Conservation (phyloP, 2,797 vertebrate species). For the Rhinichthys osculus region DNA sequence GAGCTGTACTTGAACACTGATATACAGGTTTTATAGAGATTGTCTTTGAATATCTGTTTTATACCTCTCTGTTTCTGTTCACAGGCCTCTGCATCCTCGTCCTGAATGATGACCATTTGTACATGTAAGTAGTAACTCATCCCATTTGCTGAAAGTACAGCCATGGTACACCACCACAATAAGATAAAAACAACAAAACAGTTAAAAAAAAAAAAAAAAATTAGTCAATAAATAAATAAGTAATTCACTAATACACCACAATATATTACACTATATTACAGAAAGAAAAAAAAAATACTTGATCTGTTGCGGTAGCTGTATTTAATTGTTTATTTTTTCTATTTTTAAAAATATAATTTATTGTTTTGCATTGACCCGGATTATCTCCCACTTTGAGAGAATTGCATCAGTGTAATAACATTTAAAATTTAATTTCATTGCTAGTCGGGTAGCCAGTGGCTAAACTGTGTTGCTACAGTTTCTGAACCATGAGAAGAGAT, state of each 20-base stretch:
- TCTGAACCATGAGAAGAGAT: slow-evolving; percentile 25
- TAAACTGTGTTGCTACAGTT: slow-evolving; percentile 18
- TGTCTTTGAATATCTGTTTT: slow-evolving; percentile 38
- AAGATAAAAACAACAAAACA: not conserved
- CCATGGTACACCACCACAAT: not conserved
- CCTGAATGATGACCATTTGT: slow-evolving; percentile 23
- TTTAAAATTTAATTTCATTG: not conserved
- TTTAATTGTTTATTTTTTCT: not conserved
- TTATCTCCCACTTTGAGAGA: slow-evolving; percentile 20
- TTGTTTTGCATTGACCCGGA: slow-evolving; percentile 9
- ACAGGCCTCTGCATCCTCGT: slow-evolving; percentile 31
- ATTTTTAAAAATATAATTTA: not conserved
- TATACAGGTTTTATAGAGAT: slow-evolving; percentile 18
- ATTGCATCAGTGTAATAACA: slow-evolving; percentile 38
- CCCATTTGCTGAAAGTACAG: not conserved
- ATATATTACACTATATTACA: not conserved
- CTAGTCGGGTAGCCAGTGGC: not conserved
- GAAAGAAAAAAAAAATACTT: not conserved
- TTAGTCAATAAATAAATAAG: not conserved
- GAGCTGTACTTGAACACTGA: slow-evolving; percentile 14
- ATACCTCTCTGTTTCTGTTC: slow-evolving; percentile 22
- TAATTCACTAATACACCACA: not conserved
- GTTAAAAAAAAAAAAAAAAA: no score
- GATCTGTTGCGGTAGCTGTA: not conserved
- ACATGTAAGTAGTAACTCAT: slow-evolving; percentile 58